Conservation (phyloP, 2,797 vertebrate species). For the Anableps anableps region DNA sequence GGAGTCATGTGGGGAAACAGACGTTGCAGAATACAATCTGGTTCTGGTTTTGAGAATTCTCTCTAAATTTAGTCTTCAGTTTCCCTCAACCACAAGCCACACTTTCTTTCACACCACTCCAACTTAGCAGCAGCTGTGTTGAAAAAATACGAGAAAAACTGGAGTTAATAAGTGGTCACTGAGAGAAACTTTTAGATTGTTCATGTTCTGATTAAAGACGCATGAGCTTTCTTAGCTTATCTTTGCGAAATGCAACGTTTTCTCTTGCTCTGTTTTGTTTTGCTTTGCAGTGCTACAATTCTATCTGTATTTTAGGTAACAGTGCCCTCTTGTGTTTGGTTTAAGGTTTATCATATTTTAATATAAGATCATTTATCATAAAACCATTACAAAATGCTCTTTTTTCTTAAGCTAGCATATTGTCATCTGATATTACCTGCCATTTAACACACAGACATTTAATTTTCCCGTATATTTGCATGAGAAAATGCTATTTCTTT, state of each 20-base stretch:
- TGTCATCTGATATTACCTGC: constrained; percentile 2
- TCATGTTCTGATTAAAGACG: constrained; percentile 48
- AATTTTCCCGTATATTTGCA: constrained; percentile 22
- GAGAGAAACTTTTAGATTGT: constrained; percentile 43
- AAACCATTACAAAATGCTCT: not conserved
- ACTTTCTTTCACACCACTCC: constrained; percentile 45
- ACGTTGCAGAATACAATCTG: constrained; percentile 35
- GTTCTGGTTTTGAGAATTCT: constrained; percentile 36
- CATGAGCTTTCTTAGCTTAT: constrained; percentile 40
- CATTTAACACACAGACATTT: not conserved
- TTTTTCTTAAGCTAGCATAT: not conserved
- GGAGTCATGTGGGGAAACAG: constrained; percentile 30
- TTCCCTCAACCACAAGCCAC: constrained; percentile 52
- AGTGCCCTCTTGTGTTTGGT: constrained; percentile 68
- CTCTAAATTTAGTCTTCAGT: constrained; percentile 44
- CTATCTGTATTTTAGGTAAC: constrained; percentile 47
- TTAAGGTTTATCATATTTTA: constrained; percentile 14
- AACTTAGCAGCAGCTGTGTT: constrained; percentile 40
- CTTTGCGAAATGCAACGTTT: constrained; percentile 31
- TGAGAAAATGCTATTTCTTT: constrained; percentile 18
- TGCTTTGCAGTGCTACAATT: constrained; percentile 39
- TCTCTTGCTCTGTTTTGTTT: constrained; percentile 12
- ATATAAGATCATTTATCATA: not conserved
- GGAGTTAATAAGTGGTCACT: constrained; percentile 36
- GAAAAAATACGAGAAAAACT: constrained; percentile 3